Evolutionary conservation across 2,797 vertebrate species (phyloP).

Genomic region (Echeneis naucrates): DNA sequence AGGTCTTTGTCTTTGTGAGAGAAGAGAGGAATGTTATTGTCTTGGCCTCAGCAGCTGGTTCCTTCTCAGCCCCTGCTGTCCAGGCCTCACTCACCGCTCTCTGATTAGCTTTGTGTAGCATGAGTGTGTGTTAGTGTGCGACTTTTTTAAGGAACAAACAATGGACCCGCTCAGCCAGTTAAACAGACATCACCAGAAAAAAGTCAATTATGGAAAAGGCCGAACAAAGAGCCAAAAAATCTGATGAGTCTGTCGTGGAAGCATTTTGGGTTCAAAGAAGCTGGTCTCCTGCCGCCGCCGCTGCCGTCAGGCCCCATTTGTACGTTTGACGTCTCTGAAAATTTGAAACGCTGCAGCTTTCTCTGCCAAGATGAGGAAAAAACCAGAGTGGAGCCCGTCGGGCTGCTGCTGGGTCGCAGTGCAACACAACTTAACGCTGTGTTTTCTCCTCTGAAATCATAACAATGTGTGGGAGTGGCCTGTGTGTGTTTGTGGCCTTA

Average conservation of each 20-base stretch:
- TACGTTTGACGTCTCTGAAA: conserved; percentile 29
- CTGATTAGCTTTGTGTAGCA: conserved; percentile 51
- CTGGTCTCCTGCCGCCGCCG: conserved; percentile 15
- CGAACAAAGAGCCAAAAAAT: conserved; percentile 18
- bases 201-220: conserved; percentile 62
- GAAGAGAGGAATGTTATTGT: conserved; percentile 60
- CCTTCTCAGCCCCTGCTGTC: conserved; percentile 51
- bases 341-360: conserved; percentile 25
- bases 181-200: conserved; percentile 65
- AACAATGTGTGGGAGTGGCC: conserved; percentile 44
- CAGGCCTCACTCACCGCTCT: conserved; percentile 53
- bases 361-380: not conserved
- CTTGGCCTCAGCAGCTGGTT: conserved; percentile 62
- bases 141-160: conserved; percentile 68
- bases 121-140: conserved; percentile 44
- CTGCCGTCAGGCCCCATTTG: conserved; percentile 25
- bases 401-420: conserved; percentile 7
- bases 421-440: too few species aligned
- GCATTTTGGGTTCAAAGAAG: conserved; percentile 8
- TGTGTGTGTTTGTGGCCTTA: conserved; percentile 11
- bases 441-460: not conserved
- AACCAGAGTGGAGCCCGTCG: not conserved
- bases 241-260: conserved; percentile 65
- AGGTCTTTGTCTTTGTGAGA: conserved; percentile 39
- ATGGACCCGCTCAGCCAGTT: conserved; percentile 69